These are phyloP conservation scores for Dolomedes plantarius DNA, from an alignment of 2,888 invertebrate genomes.

Conservation along the genomic window DNA sequence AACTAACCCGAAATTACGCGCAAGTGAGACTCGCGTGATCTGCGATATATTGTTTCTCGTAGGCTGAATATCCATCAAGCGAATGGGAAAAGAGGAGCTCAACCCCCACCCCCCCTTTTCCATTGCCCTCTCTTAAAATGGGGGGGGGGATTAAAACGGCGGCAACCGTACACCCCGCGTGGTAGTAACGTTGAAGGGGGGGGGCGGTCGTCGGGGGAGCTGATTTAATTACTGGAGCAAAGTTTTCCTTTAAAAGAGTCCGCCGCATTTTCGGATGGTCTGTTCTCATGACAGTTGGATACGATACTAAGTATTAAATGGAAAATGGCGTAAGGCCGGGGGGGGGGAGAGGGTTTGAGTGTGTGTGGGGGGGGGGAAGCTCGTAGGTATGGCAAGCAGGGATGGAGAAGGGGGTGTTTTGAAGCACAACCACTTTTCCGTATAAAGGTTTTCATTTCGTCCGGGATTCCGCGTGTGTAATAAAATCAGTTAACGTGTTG, in stretches of 20 bases:
- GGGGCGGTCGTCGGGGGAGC: conserved; percentile 20
- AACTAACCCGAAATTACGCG: conserved; percentile 71
- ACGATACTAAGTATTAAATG: conserved; percentile 70
- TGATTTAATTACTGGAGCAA: conserved; percentile 70
- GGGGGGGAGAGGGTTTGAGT: neutral
- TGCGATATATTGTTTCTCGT: conserved; percentile 69
- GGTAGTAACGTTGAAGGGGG: too few species aligned
- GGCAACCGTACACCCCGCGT: conserved; percentile 66
- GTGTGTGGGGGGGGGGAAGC: neutral
- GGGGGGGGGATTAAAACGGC: conserved; percentile 62
- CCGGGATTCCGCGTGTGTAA: conserved; percentile 56
- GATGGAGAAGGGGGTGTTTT: too few species aligned
- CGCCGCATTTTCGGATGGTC: conserved; percentile 63
- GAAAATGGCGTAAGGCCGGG: conserved; percentile 41
- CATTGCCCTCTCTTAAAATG: conserved; percentile 45
- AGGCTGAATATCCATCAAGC: conserved; percentile 71
- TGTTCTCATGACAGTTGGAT: conserved; percentile 71
- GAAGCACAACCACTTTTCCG: conserved; percentile 50
- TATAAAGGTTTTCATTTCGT: conserved; percentile 71
- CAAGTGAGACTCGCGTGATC: conserved; percentile 70
- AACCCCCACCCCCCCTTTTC: conserved; percentile 19
- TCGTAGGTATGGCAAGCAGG: neutral
- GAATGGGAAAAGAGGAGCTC: conserved; percentile 53
- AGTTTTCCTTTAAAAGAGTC: conserved; percentile 70
- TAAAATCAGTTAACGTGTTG: conserved; percentile 71